Percentiles rank a stretch among this genome's conserved stretches.
phyloP scores from a whole-genome alignment of 1,140 invertebrate species.

The Eufriesea mexicana region DNA sequence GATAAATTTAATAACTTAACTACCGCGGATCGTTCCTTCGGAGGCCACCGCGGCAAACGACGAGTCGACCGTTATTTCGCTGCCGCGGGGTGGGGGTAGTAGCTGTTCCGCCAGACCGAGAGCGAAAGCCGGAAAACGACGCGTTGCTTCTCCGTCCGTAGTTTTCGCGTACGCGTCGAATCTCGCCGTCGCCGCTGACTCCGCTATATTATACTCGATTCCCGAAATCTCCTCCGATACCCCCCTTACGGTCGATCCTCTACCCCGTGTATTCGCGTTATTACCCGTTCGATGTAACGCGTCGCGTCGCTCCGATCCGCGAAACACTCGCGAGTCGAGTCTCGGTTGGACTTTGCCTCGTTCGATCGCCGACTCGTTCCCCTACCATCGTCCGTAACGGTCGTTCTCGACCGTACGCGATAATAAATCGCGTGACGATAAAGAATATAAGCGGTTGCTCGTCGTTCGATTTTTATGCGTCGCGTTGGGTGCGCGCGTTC shows the following conservation, averaged over 20 bases:
- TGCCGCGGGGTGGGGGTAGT: background rate
- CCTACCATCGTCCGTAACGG: too few species aligned
- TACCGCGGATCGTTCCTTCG: conserved; percentile 66
- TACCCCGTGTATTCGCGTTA: too few species aligned
- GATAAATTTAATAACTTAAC: conserved; percentile 81
- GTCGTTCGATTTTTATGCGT: conserved; percentile 27
- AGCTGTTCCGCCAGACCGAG: background rate
- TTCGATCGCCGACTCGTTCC: background rate
- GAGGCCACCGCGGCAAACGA: background rate
- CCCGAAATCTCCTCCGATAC: too few species aligned
- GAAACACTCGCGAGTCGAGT: too few species aligned
- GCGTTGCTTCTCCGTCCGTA: background rate
- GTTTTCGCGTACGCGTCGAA: too few species aligned
- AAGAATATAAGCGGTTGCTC: background rate
- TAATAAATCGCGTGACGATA: conserved; percentile 16
- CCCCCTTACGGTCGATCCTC: too few species aligned
- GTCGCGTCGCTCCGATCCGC: too few species aligned
- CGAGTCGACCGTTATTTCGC: conserved; percentile 30
- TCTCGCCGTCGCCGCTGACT: too few species aligned
- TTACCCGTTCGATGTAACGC: too few species aligned
- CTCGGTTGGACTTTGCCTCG: background rate
- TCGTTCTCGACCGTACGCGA: too few species aligned
- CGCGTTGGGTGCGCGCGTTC: background rate
- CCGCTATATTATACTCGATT: too few species aligned
- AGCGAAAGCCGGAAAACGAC: background rate